Conservation (phyloP, 2,888 invertebrate genomes). For the Heteromurus nitidus region DNA sequence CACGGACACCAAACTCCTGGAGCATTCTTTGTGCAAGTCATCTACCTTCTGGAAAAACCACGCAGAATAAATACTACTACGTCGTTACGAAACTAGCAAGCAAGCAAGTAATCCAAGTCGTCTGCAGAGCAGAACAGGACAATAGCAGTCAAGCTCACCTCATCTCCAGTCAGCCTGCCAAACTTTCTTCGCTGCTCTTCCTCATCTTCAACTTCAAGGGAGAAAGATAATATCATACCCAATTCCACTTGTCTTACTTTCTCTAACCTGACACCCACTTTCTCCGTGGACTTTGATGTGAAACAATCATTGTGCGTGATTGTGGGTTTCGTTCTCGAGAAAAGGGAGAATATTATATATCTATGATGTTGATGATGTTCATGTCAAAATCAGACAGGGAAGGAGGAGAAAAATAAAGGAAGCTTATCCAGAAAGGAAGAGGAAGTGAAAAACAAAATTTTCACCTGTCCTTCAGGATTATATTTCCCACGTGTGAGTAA, state of each 20-base stretch:
- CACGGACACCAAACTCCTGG: no score
- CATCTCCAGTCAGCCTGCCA: no score
- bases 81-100: no score
- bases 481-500: no score
- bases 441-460: conserved; percentile 16
- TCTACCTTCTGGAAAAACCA: no score
- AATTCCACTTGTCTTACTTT: conserved; percentile 16
- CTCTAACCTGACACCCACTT: neutral
- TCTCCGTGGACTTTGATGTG: neutral
- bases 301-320: no score
- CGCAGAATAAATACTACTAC: no score
- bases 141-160: no score
- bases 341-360: no score
- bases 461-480: conserved; percentile 42
- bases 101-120: no score
- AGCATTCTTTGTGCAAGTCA: no score
- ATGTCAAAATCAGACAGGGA: neutral
- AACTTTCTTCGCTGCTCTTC: neutral
- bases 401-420: neutral
- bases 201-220: neutral
- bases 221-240: conserved; percentile 1
- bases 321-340: neutral
- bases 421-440: neutral
- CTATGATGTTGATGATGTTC: neutral
- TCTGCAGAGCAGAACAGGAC: no score